phyloP scores from a whole-genome alignment of 92 coral and sea anemone genomes.

The Epizoanthus ramosus region DNA sequence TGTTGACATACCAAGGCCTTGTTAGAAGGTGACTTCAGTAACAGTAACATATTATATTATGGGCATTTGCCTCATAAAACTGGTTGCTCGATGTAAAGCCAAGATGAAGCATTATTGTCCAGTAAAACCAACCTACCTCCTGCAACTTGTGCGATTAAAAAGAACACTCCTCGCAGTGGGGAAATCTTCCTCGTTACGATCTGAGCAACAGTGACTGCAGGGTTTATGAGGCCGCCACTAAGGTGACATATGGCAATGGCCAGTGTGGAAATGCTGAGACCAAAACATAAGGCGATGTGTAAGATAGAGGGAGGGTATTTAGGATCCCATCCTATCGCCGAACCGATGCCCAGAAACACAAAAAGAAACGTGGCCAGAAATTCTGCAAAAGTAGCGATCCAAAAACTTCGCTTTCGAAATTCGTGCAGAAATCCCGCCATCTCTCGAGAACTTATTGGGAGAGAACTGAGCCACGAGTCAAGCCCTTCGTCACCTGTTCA shows the following conservation, averaged over 20 bases:
- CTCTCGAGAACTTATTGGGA: background rate
- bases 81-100: too few relatives aligned
- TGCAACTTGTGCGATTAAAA: slow-evolving; percentile 72
- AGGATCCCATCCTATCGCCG: slow-evolving; percentile 78
- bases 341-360: slow-evolving; percentile 88
- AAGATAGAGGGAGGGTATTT: slow-evolving; percentile 77
- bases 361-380: slow-evolving; percentile 83
- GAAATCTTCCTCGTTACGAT: slow-evolving; percentile 76
- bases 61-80: too few relatives aligned
- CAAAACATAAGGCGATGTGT: slow-evolving; percentile 82
- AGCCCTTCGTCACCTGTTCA: too few relatives aligned
- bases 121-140: slow-evolving; percentile 75
- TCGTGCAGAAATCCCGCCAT: slow-evolving; percentile 19
- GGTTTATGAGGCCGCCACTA: slow-evolving; percentile 94
- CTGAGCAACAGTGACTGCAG: slow-evolving; percentile 90
- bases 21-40: too few relatives aligned
- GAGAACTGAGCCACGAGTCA: too few relatives aligned
- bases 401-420: slow-evolving; percentile 50
- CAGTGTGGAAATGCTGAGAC: slow-evolving; percentile 83
- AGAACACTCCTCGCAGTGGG: slow-evolving; percentile 70
- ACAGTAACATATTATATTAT: too few relatives aligned
- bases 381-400: slow-evolving; percentile 84
- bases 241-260: slow-evolving; percentile 84
- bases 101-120: too few relatives aligned
- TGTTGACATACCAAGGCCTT: too few relatives aligned